Percentiles rank a stretch among this genome's conserved stretches.
Evolutionary conservation across 2,113 vertebrate genomes (phyloP).

Genomic region (Oryzias curvinotus): DNA sequence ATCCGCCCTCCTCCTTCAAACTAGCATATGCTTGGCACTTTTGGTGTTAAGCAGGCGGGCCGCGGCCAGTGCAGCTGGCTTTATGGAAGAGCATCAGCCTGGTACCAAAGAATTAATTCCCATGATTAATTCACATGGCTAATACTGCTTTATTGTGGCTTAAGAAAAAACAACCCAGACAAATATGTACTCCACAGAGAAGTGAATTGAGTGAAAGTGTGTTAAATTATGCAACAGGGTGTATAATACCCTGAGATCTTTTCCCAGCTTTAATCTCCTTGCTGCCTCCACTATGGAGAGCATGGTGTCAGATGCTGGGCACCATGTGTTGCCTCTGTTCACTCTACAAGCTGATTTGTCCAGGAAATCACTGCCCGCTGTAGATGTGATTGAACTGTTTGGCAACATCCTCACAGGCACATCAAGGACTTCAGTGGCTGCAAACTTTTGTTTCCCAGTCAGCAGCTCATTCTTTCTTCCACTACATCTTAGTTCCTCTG

Average conservation of each 20-base stretch:
- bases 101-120: slow-evolving; percentile 78
- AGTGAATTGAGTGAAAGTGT: slow-evolving; percentile 70
- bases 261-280: slow-evolving; percentile 66
- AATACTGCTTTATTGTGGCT: slow-evolving; percentile 75
- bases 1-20: slow-evolving; percentile 69
- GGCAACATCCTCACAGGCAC: too few species aligned
- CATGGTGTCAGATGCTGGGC: slow-evolving; percentile 57
- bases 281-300: slow-evolving; percentile 57
- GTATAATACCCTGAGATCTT: slow-evolving; percentile 62
- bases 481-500: slow-evolving; percentile 31
- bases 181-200: slow-evolving; percentile 79
- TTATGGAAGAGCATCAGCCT: slow-evolving; percentile 67
- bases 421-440: slow-evolving; percentile 4
- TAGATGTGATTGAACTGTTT: slow-evolving; percentile 30
- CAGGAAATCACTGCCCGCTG: slow-evolving; percentile 22
- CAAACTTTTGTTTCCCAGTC: slow-evolving; percentile 23
- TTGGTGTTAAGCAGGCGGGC: slow-evolving; percentile 77
- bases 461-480: slow-evolving; percentile 26
- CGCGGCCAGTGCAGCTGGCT: slow-evolving; percentile 88
- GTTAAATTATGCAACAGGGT: slow-evolving; percentile 79
- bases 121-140: slow-evolving; percentile 85
- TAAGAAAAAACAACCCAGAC: slow-evolving; percentile 79
- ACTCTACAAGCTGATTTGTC: slow-evolving; percentile 69
- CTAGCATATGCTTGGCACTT: slow-evolving; percentile 89
- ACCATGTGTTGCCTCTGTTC: slow-evolving; percentile 64